Conservation (phyloP, 23 tunicate genomes). For the Oikopleura dioica region DNA sequence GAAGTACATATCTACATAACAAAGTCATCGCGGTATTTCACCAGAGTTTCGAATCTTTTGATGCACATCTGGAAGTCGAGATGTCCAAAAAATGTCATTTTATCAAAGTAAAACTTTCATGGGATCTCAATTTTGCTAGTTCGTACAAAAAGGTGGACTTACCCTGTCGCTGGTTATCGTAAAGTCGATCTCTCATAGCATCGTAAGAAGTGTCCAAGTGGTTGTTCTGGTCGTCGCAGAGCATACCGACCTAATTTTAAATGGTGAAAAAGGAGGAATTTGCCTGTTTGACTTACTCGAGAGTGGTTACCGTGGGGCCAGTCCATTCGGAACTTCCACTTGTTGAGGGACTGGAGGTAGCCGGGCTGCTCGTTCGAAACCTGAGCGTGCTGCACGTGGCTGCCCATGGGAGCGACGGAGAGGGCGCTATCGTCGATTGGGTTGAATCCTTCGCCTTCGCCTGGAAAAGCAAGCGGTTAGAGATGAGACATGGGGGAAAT, state of each 20-base stretch:
- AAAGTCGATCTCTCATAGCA: background rate
- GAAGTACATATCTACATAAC: background rate
- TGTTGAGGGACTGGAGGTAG: background rate
- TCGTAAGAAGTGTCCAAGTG: background rate
- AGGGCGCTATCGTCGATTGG: constrained; percentile 1
- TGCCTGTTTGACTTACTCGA: background rate
- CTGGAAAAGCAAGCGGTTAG: no score
- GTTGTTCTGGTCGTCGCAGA: background rate
- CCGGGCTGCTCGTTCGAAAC: background rate
- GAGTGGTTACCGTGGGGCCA: background rate
- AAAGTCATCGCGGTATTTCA: no score
- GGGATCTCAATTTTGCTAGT: no score
- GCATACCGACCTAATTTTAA: background rate
- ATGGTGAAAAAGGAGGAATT: background rate
- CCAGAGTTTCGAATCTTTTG: no score
- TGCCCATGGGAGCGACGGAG: background rate
- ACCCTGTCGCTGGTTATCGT: constrained; percentile 6
- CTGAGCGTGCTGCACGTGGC: background rate
- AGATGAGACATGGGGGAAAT: no score
- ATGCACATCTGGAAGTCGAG: no score
- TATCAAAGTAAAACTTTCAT: no score
- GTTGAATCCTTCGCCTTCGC: background rate
- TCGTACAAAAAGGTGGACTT: no score
- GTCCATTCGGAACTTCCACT: background rate
- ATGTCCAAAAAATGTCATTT: no score